Conservation (phyloP, 2,113 vertebrate genomes). For the Gobio gobio region DNA sequence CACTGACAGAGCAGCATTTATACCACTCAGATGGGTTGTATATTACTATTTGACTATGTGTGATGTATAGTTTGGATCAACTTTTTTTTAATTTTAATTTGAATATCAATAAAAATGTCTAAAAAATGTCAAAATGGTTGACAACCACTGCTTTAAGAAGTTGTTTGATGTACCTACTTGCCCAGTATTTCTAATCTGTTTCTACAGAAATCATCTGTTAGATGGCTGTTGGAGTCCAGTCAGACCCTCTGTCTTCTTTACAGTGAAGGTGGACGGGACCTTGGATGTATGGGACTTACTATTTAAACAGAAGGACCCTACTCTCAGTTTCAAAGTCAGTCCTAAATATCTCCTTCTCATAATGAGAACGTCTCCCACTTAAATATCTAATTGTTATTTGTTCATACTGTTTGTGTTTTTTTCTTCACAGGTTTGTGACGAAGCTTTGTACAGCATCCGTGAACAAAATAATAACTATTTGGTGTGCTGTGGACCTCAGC, state of each 20-base stretch:
- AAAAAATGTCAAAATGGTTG: too few species aligned
- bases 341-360: neutral
- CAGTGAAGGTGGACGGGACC: slow-evolving; percentile 83
- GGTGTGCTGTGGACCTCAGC: slow-evolving; percentile 83
- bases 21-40: neutral
- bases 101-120: too few species aligned
- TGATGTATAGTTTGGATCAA: neutral
- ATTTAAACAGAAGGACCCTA: slow-evolving; percentile 89
- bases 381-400: neutral
- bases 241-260: slow-evolving; percentile 90
- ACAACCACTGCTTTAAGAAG: neutral
- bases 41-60: neutral
- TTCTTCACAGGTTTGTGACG: slow-evolving; percentile 85
- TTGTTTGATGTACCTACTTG: neutral
- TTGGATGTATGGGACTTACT: slow-evolving; percentile 93
- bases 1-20: neutral
- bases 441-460: slow-evolving; percentile 84
- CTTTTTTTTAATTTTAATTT: neutral
- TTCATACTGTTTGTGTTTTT: slow-evolving; percentile 22
- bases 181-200: neutral
- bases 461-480: slow-evolving; percentile 84
- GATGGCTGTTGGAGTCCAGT: slow-evolving; percentile 90
- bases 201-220: slow-evolving; percentile 83
- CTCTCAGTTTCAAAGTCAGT: slow-evolving; percentile 86
- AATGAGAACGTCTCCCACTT: neutral